Conservation (phyloP, 2,888 invertebrate genomes). For the Teleogryllus oceanicus region DNA sequence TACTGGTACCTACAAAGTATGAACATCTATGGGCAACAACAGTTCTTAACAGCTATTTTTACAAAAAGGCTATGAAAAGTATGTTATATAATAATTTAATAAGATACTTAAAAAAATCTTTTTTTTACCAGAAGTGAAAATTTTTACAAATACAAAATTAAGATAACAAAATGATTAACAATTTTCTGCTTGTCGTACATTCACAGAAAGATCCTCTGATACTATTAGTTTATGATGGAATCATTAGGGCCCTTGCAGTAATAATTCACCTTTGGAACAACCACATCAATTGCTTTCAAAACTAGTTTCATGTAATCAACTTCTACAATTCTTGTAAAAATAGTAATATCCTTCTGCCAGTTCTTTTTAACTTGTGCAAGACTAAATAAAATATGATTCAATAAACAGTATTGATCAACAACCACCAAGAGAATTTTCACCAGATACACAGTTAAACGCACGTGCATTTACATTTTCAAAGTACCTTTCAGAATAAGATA, state of each 20-base stretch:
- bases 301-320: not conserved
- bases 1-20: too few relatives aligned
- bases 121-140: not conserved
- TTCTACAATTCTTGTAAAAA: not conserved
- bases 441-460: not conserved
- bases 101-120: not conserved
- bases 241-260: not conserved
- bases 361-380: not conserved
- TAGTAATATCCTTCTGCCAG: not conserved
- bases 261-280: not conserved
- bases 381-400: not conserved
- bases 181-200: not conserved
- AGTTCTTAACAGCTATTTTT: too few relatives aligned
- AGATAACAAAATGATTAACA: not conserved
- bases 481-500: not conserved
- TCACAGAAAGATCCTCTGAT: not conserved
- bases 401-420: not conserved
- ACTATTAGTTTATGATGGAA: not conserved
- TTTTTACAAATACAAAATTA: not conserved
- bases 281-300: not conserved
- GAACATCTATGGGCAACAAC: too few relatives aligned
- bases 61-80: too few relatives aligned
- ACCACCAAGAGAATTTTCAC: conserved; percentile 21
- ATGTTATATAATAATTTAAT: conserved; percentile 51
- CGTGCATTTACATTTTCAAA: not conserved